Conservation (phyloP, 1,140 invertebrate species). For the Brachionus rotundiformis region DNA sequence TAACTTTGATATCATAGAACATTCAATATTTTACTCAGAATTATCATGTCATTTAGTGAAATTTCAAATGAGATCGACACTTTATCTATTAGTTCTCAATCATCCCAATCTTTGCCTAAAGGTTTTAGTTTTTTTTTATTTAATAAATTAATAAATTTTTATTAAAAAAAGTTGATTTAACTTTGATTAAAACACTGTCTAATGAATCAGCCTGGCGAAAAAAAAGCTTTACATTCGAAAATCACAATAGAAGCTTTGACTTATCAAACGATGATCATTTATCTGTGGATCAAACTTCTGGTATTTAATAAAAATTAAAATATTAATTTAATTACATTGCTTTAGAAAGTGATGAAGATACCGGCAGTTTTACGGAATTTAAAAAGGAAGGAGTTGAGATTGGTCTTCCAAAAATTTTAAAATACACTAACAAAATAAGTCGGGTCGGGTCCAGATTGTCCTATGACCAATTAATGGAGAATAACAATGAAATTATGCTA, state of each 20-base stretch:
- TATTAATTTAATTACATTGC: background rate
- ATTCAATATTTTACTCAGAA: background rate
- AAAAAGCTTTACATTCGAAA: conserved; percentile 3
- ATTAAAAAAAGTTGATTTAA: conserved; percentile 28
- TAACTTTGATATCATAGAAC: background rate
- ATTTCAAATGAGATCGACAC: background rate
- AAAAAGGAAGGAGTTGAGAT: background rate
- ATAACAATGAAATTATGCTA: background rate
- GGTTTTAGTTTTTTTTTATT: background rate
- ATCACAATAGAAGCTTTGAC: background rate
- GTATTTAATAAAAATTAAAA: background rate
- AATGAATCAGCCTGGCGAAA: background rate
- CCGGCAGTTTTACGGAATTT: background rate
- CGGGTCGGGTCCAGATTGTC: background rate
- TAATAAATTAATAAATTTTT: too few relatives aligned
- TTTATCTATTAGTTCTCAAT: background rate
- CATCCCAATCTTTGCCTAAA: background rate
- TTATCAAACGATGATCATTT: background rate
- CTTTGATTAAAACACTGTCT: background rate
- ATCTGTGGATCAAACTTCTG: background rate
- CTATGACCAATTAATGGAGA: background rate
- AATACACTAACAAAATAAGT: background rate
- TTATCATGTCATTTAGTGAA: conserved; percentile 9
- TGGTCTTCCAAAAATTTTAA: conserved; percentile 13
- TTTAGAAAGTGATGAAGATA: conserved; percentile 10